These are phyloP conservation scores for Paracyprichromis sp. DNA, from an alignment of 2,113 vertebrate genomes.

Conservation along the genomic window DNA sequence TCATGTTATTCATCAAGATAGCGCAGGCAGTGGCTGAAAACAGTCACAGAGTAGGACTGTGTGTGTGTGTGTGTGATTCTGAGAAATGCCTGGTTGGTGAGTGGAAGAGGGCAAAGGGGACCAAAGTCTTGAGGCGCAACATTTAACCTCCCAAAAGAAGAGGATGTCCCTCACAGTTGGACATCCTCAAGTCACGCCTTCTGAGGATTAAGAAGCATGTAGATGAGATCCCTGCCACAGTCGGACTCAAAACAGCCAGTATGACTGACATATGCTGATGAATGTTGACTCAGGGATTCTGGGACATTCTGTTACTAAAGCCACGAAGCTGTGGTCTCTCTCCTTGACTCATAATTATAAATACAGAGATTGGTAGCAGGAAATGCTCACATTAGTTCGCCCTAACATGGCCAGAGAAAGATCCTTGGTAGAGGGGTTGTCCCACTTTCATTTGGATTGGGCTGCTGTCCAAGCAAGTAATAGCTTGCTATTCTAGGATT, in stretches of 20 bases:
- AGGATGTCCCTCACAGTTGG: constrained; percentile 24
- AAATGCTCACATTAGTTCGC: not conserved
- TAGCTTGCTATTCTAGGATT: not conserved
- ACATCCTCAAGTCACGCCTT: not conserved
- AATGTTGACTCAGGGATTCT: constrained; percentile 24
- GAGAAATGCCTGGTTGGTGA: constrained; percentile 14
- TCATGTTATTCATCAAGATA: not conserved
- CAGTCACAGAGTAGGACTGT: not conserved
- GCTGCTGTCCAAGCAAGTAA: not conserved
- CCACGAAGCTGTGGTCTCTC: not conserved
- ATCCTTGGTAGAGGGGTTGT: not conserved
- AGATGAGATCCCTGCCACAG: too few species aligned
- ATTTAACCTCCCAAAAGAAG: constrained; percentile 41
- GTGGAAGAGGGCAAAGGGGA: not conserved
- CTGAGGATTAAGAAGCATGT: too few species aligned
- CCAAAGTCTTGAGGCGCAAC: not conserved
- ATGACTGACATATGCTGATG: not conserved
- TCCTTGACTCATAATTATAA: constrained; percentile 7
- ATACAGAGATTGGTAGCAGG: not conserved
- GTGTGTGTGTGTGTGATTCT: not conserved
- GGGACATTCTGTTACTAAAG: constrained; percentile 35
- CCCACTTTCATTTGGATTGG: not conserved
- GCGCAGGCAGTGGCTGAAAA: not conserved
- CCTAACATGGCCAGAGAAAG: not conserved
- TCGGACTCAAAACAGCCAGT: constrained; percentile 33